Conservation (phyloP, 2,113 vertebrate species). For the Peucedramus taeniatus region DNA sequence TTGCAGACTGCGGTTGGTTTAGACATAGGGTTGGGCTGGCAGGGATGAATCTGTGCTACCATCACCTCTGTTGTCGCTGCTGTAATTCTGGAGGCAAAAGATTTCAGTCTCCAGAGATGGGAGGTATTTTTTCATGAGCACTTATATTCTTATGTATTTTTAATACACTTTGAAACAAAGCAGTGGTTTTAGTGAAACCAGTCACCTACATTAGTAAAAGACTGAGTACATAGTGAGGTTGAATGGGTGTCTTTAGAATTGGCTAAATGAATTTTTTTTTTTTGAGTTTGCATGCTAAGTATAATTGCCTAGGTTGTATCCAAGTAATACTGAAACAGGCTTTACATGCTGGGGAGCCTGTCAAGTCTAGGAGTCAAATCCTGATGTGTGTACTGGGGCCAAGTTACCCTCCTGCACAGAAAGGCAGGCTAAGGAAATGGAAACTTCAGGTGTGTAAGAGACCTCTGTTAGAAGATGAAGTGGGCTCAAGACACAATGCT, state of each 20-base stretch:
- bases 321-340: neutral
- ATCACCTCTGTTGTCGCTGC: neutral
- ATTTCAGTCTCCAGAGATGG: neutral
- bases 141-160: neutral
- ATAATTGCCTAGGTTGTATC: neutral
- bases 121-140: neutral
- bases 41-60: neutral
- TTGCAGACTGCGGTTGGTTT: neutral
- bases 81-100: neutral
- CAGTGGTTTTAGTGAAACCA: neutral
- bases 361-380: neutral
- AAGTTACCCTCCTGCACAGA: neutral
- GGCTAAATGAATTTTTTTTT: neutral
- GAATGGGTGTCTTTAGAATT: neutral
- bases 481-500: neutral
- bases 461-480: neutral
- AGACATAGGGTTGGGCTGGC: neutral
- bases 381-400: accelerated
- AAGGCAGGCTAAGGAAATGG: neutral
- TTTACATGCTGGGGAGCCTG: neutral
- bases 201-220: neutral
- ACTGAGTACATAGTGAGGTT: neutral
- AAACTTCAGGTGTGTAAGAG: neutral
- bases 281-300: neutral
- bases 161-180: neutral